Evolutionary conservation across 2,113 vertebrate genomes (phyloP), one percentile per base, ranked within the genome.

Genomic region (Oryzias woworae): DNA sequence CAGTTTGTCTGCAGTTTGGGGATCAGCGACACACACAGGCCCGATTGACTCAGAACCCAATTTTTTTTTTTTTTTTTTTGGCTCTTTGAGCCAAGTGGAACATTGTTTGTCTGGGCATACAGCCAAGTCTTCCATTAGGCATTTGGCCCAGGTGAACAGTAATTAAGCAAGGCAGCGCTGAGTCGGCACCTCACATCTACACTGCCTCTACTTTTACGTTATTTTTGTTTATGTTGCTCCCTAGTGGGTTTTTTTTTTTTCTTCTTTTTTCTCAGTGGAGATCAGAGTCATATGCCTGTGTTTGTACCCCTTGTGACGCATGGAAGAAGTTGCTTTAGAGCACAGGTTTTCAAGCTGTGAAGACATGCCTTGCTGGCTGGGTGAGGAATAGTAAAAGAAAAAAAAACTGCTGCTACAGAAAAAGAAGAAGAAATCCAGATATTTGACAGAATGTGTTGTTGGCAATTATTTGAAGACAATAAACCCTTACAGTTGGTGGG

Each of bases 101-200:
- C 80, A 36, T 70, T 87, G 87, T 89, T 90, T 90, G 81, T 82
- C 91, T 89, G 88, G 92, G 91, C 90, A 62, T 5, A 47, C 58
- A 46, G 89, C 91, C 90, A 93, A 88, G 69, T 78, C 79, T 71
- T 90, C 90, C 90, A 91, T 93, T 91, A 91, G 83, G 87, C 85
- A 83, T 87, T 85, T 90, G 84, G 90, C 85, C 85, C 83, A 91
- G 89, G 87, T 92, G 85, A 88, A 79, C 77, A 65, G 70, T 80
- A 85, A 90, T 90, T 90, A 88, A 90, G 89, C 81, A 81, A 80
- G 75, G 69, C 79, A 51, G 52, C 17, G 84, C 86, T 89, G 80
- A 90, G 60, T 88, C 82, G 73, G 86, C 83, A 86, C 73, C 73
- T 54, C 68, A 69, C 83, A 69, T 85, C 65, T 66, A 66, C 77